Conservation (phyloP, 2,888 invertebrate genomes). For the Tipula lateralis region DNA sequence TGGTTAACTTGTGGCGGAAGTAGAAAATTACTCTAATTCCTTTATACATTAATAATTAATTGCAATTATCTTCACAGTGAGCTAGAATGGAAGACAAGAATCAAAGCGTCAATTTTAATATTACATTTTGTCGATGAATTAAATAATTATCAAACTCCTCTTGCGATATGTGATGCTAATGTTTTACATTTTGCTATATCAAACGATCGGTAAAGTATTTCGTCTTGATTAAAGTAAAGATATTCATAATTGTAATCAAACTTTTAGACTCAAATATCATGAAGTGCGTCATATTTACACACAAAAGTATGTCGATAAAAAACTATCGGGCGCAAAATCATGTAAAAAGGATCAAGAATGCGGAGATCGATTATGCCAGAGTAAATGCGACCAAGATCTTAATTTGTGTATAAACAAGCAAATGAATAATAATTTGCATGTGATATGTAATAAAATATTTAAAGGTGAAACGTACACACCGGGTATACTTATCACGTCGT, state of each 20-base stretch:
- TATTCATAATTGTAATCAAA: neutral
- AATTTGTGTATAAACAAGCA: slow-evolving; percentile 20
- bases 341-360: neutral
- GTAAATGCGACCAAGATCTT: neutral
- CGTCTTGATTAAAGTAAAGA: neutral
- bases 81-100: slow-evolving; percentile 6
- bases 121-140: slow-evolving; percentile 27
- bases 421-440: slow-evolving; percentile 30
- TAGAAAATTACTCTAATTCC: no score
- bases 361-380: neutral
- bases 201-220: neutral
- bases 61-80: neutral
- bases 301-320: neutral
- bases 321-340: neutral
- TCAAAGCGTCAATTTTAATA: slow-evolving; percentile 27
- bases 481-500: slow-evolving; percentile 26
- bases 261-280: slow-evolving; percentile 24
- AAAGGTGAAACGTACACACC: slow-evolving; percentile 20
- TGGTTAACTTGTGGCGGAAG: no score
- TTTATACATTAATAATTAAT: no score
- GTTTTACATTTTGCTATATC: slow-evolving; percentile 13
- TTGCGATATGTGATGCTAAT: neutral
- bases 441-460: slow-evolving; percentile 28
- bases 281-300: neutral
- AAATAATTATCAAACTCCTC: neutral